phyloP scores from a whole-genome alignment of 2,888 invertebrate genomes.

The Strigamia transsilvanica region DNA sequence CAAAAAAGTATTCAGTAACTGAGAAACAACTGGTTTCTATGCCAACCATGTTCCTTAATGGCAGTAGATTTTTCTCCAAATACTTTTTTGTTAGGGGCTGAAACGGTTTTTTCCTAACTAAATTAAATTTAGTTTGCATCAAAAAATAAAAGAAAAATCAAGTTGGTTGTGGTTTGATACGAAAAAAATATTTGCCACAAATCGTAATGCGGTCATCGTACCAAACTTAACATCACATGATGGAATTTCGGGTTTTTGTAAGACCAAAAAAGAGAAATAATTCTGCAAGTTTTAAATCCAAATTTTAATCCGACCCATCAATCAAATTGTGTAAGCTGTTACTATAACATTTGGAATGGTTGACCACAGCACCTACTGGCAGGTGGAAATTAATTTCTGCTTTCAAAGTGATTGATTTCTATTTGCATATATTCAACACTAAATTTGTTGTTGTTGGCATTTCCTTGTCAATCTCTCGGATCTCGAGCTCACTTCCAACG shows the following conservation, averaged over 20 bases:
- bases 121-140: too few species aligned
- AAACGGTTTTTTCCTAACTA: too few species aligned
- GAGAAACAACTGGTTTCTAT: not conserved
- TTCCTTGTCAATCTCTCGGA: not conserved
- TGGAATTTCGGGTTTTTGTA: too few species aligned
- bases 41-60: not conserved
- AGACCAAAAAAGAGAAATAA: too few species aligned
- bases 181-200: too few species aligned
- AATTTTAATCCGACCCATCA: not conserved
- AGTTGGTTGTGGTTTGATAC: too few species aligned
- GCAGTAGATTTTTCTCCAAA: not conserved
- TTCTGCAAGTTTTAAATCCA: not conserved
- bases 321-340: not conserved
- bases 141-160: too few species aligned
- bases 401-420: not conserved
- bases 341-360: not conserved
- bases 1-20: not conserved
- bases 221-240: too few species aligned
- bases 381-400: slow-evolving; percentile 1
- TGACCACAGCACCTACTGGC: slow-evolving; percentile 20
- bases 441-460: not conserved
- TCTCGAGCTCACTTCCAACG: not conserved
- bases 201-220: too few species aligned
- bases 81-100: not conserved
- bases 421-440: not conserved